phyloP scores from a whole-genome alignment of 2,888 invertebrate genomes.

The Omphaloscelis lunosa region DNA sequence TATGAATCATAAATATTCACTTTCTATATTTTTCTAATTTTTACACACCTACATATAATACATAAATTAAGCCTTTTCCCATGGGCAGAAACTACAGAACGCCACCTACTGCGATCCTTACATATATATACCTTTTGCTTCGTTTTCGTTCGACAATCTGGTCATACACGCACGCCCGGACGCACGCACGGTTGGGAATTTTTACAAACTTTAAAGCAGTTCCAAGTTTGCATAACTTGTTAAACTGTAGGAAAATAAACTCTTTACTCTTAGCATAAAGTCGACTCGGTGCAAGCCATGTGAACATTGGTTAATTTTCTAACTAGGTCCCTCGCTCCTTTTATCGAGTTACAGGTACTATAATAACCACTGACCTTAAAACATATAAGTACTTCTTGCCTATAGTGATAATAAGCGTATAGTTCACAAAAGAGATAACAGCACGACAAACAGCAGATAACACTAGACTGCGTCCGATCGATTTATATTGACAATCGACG shows the following conservation, averaged over 20 bases:
- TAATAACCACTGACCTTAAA: slow-evolving; percentile 11
- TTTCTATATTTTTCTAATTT: not conserved
- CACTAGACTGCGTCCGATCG: not conserved
- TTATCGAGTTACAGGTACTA: not conserved
- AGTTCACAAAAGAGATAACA: not conserved
- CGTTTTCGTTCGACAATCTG: not conserved
- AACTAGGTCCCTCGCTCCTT: slow-evolving; percentile 31
- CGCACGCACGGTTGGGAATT: not conserved
- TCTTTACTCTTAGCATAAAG: slow-evolving; percentile 39
- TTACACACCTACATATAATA: not conserved
- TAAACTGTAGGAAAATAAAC: slow-evolving; percentile 30
- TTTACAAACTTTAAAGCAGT: not conserved
- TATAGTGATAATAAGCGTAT: not conserved
- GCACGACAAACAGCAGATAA: not conserved
- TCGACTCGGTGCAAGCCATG: slow-evolving; percentile 27
- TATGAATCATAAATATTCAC: not conserved
- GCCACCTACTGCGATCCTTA: not conserved
- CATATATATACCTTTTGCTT: not conserved
- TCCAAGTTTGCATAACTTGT: slow-evolving; percentile 1
- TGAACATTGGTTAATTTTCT: slow-evolving; percentile 39
- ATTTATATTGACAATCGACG: not conserved
- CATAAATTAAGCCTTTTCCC: not conserved
- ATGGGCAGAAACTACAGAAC: not conserved
- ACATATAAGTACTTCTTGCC: not conserved
- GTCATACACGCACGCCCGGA: not conserved